Percentiles rank a stretch among this genome's conserved stretches.
These are phyloP conservation scores for Nematolebias whitei DNA, from an alignment of 2,113 vertebrate species.

Conservation along the genomic window DNA sequence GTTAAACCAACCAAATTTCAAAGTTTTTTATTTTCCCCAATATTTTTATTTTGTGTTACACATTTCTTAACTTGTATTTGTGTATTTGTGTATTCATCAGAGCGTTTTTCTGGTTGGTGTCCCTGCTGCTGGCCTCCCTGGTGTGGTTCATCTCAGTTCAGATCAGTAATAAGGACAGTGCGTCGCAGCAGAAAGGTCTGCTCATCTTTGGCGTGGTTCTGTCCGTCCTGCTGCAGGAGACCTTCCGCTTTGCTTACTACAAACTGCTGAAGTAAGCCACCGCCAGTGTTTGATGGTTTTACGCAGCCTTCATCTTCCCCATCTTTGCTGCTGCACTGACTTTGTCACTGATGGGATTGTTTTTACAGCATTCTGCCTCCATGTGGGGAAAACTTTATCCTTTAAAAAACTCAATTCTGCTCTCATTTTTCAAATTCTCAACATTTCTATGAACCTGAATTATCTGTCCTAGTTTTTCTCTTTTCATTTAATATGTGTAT, in stretches of 20 bases:
- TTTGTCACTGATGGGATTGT: not conserved
- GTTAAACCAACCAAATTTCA: not conserved
- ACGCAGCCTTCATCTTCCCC: not conserved
- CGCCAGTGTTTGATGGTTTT: not conserved
- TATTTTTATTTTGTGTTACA: not conserved
- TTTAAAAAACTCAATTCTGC: no score
- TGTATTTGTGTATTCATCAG: conserved; percentile 34
- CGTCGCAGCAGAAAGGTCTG: conserved; percentile 76
- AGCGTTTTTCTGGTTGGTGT: conserved; percentile 83
- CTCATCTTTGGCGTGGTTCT: conserved; percentile 82
- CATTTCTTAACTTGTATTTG: not conserved
- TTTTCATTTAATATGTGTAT: no score
- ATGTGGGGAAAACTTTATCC: not conserved
- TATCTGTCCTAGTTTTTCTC: conserved; percentile 15
- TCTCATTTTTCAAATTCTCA: not conserved
- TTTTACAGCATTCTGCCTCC: not conserved
- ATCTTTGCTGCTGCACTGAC: not conserved
- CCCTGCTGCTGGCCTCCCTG: conserved; percentile 81
- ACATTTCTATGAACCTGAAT: not conserved
- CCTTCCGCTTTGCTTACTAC: conserved; percentile 80
- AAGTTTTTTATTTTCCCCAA: no score
- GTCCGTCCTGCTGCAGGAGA: conserved; percentile 81
- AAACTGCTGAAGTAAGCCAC: conserved; percentile 83
- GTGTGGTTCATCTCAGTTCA: conserved; percentile 81
- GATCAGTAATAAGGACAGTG: conserved; percentile 73